Percentiles rank a stretch among this genome's conserved stretches.
These are phyloP conservation scores for Enteromius paludinosus DNA, from an alignment of 2,797 vertebrate genomes.

Conservation along the genomic window DNA sequence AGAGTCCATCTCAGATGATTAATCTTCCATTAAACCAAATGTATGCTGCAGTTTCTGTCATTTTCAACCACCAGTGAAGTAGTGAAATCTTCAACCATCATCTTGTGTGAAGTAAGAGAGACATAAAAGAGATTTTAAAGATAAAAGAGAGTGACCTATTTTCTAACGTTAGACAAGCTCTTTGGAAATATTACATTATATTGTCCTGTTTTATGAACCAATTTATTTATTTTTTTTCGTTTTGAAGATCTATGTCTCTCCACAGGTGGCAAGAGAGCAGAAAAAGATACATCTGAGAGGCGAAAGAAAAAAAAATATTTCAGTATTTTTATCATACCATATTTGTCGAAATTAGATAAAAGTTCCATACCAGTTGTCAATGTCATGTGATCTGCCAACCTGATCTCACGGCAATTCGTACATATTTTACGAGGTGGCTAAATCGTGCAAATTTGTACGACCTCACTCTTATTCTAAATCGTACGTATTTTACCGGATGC, in stretches of 20 bases:
- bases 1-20: background rate
- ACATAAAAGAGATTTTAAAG: slow-evolving; percentile 16
- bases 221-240: background rate
- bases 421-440: too few species aligned
- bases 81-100: background rate
- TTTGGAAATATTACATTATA: background rate
- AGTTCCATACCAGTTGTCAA: background rate
- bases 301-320: background rate
- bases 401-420: too few species aligned
- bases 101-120: background rate
- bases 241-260: background rate
- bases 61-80: background rate
- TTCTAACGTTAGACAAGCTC: slow-evolving; percentile 5
- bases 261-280: background rate
- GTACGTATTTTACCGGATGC: too few species aligned
- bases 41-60: slow-evolving; percentile 14
- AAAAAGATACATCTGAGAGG: background rate
- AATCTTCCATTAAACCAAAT: background rate
- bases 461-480: too few species aligned
- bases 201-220: background rate
- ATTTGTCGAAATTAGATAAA: background rate
- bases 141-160: slow-evolving; percentile 21
- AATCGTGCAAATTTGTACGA: too few species aligned
- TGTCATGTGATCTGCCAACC: background rate
- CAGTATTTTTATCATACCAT: background rate